Evolutionary conservation across 2,113 vertebrate species (phyloP), one percentile per base, ranked within the genome.

Genomic region (Oryzias melastigma): DNA sequence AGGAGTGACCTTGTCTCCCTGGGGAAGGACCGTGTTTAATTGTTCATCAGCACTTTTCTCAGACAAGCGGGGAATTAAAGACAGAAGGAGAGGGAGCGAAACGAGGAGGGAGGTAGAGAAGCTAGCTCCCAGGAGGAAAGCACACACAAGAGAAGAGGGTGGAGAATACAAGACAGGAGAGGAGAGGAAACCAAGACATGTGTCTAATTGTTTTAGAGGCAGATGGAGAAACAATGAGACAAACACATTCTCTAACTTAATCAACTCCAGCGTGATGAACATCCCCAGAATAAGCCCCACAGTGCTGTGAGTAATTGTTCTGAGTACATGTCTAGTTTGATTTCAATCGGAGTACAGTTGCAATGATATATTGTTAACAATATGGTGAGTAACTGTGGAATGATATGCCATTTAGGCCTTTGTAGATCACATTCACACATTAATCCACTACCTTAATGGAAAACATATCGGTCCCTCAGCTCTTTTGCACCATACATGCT

Each of bases 31-130:
- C 73, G 59, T 81, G 74, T 87, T 87, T 89, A 89, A 89, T 88
- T 89, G 85, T 81, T 87, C 82, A 87, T 88, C 87, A 89, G 81
- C 84, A 87, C 77, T 88, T 88, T 90, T 71, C 64, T 77, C 59
- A 51, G 73, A 62, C 70, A 60, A 80, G 73, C 83, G 66, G 75
- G 55, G 80, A 88, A 81, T 86, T 83, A 87, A 84, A 87, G 69
- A 55, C 76, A 64, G 65, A 65, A 75, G 68, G 62, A 17, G 25
- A 42, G 64, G 65, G 68, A 69, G 19, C 10, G 54, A 65, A 78
- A 75, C 18, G 51, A 71, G 72, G 56, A 57, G 59, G 62, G 72
- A 68, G 65, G 75, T 44, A 71, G 43, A 65, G 66, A 67, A 71
- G 65, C 51, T 59, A 57, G 65, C 72, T 75, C 78, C 61, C 52